Percentiles rank a stretch among this genome's conserved stretches.
Evolutionary conservation across 2,888 invertebrate genomes (phyloP).

Genomic region (Drosophila borealis): DNA sequence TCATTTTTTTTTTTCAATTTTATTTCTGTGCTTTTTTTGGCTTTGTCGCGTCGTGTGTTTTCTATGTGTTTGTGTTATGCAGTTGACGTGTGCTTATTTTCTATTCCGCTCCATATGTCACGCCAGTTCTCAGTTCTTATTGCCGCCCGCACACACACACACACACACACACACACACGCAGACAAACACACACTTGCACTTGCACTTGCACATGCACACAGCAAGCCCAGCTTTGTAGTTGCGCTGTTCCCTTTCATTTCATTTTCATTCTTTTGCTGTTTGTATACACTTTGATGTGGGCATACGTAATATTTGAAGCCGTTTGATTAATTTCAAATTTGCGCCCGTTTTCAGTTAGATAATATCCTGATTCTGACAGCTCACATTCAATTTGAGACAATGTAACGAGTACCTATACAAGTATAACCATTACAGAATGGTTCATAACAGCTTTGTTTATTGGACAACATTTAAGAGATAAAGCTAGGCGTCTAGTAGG

Average conservation of each 20-base stretch:
- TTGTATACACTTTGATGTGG: constrained; percentile 20
- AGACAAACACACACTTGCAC: constrained; percentile 16
- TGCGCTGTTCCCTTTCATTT: constrained; percentile 46
- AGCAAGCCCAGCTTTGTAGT: constrained; percentile 52
- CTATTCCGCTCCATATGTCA: constrained; percentile 79
- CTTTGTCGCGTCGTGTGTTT: constrained; percentile 64
- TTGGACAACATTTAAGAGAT: no score
- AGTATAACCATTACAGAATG: no score
- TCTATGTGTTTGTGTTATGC: constrained; percentile 74
- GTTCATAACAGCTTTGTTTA: no score
- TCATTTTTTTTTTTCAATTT: constrained; percentile 3
- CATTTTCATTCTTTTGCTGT: constrained; percentile 33
- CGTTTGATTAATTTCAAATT: neutral
- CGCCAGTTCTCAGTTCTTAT: constrained; percentile 52
- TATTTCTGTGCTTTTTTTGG: constrained; percentile 26
- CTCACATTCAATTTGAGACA: no score
- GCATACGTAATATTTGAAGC: neutral
- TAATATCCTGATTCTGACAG: no score
- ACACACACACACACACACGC: constrained; percentile 19
- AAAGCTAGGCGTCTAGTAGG: no score
- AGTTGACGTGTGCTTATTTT: constrained; percentile 81
- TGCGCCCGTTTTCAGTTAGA: no score
- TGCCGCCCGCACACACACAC: constrained; percentile 23
- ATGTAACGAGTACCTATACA: no score
- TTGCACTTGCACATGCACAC: neutral